Evolutionary conservation across 2,888 invertebrate species (phyloP), one percentile per base, ranked within the genome.

Genomic region (Scaptomyza tumidula): DNA sequence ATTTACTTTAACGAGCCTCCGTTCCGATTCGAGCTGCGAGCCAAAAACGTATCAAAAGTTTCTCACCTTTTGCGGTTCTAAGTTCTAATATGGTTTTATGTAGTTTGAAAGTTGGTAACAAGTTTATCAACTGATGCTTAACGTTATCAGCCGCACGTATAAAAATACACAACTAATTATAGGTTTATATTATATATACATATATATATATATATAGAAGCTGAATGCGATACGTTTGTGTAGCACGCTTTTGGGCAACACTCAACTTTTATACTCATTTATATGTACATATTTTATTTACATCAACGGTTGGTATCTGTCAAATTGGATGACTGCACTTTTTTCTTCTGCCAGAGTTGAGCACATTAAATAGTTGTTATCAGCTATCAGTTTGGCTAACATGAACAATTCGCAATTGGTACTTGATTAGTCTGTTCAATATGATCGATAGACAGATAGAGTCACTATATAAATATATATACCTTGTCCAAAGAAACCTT

Each of bases 301-400:
- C 14, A 14, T 57, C 24, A 49, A 14, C 14, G 6, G 53, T 56
- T 46, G 2, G 35, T 48, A 31, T 16, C 10, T 41, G 24, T 31
- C 31, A 31, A 35, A 39, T 37, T 39, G 24, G 10, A 10, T 41
- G 46, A 58, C 58, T 72, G 75, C 74, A 69, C 43, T 73, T 73
- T 56, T 73, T 73, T 56, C 59, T 63, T 33, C 27, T 11, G 4
- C 3, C 24, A 35, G n/a, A n/a, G 16, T 48, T 41, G 10, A 60
- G 44, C 63, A 49, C 71, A 73, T 69, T 66, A 76, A 66, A 72
- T 67, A 52, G 58, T 35, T 61, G 77, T 69, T 74, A 78, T 78
- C 71, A 45, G 48, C 39, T 63, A 78, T 78, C 57, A 65, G 41
- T 41, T 60, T 46, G 53, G 35, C 43, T 43, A 59, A 50, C 59